Percentiles rank a stretch among this genome's conserved stretches.
Conservation (phyloP, 2,113 vertebrate genomes). For the Danionella cerebrum region DNA sequence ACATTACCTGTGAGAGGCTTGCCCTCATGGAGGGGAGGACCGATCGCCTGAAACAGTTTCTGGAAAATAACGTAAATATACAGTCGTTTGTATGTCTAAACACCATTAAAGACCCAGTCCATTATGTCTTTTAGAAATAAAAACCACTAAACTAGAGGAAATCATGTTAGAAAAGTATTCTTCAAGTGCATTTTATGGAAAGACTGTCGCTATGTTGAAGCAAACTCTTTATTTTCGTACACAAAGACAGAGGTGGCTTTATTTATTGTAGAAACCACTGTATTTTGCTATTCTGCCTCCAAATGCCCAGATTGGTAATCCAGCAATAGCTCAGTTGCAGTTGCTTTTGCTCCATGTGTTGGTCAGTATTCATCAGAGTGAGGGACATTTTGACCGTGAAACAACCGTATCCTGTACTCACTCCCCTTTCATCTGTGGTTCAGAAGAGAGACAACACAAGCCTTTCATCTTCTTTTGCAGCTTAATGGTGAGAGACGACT, state of each 20-base stretch:
- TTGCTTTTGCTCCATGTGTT: background rate
- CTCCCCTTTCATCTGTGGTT: conserved; percentile 34
- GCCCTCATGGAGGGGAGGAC: conserved; percentile 78
- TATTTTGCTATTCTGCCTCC: background rate
- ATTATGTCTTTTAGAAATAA: no score
- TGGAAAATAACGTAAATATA: no score
- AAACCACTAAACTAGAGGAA: no score
- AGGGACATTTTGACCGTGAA: conserved; percentile 6
- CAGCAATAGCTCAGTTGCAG: background rate
- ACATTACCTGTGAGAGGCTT: conserved; percentile 78
- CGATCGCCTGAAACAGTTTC: conserved; percentile 93
- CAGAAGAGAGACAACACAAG: conserved; percentile 21
- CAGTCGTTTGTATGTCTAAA: no score
- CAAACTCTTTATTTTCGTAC: no score
- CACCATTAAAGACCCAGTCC: no score
- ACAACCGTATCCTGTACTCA: conserved; percentile 22
- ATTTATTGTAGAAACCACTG: background rate
- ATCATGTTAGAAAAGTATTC: no score
- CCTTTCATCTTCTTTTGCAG: conserved; percentile 32
- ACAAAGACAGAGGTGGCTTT: no score
- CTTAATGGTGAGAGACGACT: conserved; percentile 11
- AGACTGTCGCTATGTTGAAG: no score
- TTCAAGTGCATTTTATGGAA: no score
- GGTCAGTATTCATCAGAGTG: no score
- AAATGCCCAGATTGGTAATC: background rate